Percentiles rank a stretch among this genome's conserved stretches.
phyloP scores from a whole-genome alignment of 2,113 vertebrate genomes.

The Pagrus major region DNA sequence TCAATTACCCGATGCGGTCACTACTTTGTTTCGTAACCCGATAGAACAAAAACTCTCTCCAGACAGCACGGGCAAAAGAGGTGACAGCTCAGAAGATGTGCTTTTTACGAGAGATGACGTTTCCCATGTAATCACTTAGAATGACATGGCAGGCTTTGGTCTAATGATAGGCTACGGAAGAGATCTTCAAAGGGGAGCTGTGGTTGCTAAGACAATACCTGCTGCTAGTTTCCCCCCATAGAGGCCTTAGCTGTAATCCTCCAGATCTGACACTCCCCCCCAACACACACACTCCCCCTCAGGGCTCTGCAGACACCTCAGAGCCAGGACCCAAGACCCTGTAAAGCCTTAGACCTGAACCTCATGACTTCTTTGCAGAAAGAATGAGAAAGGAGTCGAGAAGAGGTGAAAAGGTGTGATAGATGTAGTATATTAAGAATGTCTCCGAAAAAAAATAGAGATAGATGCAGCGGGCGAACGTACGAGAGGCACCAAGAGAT shows the following conservation, averaged over 20 bases:
- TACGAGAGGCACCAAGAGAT: constrained; percentile 11
- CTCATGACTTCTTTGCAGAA: constrained; percentile 47
- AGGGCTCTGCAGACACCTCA: constrained; percentile 44
- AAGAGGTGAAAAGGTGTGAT: constrained; percentile 22
- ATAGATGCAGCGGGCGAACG: neutral
- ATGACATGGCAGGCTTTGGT: constrained; percentile 34
- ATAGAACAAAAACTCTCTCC: constrained; percentile 17
- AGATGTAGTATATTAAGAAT: neutral
- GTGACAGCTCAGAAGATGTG: constrained; percentile 18
- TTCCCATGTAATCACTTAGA: constrained; percentile 46
- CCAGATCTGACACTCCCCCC: constrained; percentile 21
- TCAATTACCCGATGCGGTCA: constrained; percentile 59
- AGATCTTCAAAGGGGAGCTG: constrained; percentile 39
- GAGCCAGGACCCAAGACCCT: constrained; percentile 50
- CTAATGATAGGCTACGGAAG: constrained; percentile 46
- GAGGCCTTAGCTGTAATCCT: constrained; percentile 56
- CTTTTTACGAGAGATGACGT: constrained; percentile 44
- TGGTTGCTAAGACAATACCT: constrained; percentile 55
- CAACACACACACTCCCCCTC: neutral
- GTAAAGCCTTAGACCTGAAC: constrained; percentile 49
- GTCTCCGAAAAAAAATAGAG: neutral
- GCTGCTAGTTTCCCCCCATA: constrained; percentile 35
- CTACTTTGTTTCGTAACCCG: constrained; percentile 60
- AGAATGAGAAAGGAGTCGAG: constrained; percentile 7
- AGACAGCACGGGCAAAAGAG: constrained; percentile 8